These are phyloP conservation scores for Altica lythri DNA, from an alignment of 2,888 invertebrate genomes.

Conservation along the genomic window DNA sequence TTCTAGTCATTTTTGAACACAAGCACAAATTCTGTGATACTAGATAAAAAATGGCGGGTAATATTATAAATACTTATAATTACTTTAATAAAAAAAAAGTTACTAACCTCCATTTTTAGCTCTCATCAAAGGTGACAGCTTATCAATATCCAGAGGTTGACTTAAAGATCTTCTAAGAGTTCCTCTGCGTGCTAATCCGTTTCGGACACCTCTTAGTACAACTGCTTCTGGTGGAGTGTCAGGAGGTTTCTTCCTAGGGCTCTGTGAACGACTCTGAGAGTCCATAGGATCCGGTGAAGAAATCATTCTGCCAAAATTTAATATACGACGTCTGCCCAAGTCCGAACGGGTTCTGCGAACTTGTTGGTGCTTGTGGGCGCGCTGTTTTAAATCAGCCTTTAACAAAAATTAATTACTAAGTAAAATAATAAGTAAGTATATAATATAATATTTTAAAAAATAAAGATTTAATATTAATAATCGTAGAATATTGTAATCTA, in stretches of 20 bases:
- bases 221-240: constrained; percentile 47
- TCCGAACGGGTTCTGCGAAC: constrained; percentile 64
- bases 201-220: constrained; percentile 55
- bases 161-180: constrained; percentile 65
- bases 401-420: too few relatives aligned
- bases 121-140: constrained; percentile 63
- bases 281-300: constrained; percentile 56
- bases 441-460: too few relatives aligned
- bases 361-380: constrained; percentile 57
- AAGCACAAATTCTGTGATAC: too few relatives aligned
- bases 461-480: too few relatives aligned
- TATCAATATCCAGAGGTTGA: constrained; percentile 69
- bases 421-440: too few relatives aligned
- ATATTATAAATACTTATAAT: neutral
- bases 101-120: constrained; percentile 59
- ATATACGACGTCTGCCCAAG: constrained; percentile 62
- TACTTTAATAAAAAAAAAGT: neutral
- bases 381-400: constrained; percentile 63
- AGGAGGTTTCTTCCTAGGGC: constrained; percentile 58
- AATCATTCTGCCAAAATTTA: constrained; percentile 60
- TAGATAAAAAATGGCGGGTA: too few relatives aligned
- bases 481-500: too few relatives aligned
- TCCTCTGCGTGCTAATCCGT: constrained; percentile 40
- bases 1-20: too few relatives aligned
- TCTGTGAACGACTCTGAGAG: constrained; percentile 57